Evolutionary conservation across 1,140 invertebrate genomes (phyloP), one percentile per base, ranked within the genome.

Genomic region (Stegodyphus mimosarum): DNA sequence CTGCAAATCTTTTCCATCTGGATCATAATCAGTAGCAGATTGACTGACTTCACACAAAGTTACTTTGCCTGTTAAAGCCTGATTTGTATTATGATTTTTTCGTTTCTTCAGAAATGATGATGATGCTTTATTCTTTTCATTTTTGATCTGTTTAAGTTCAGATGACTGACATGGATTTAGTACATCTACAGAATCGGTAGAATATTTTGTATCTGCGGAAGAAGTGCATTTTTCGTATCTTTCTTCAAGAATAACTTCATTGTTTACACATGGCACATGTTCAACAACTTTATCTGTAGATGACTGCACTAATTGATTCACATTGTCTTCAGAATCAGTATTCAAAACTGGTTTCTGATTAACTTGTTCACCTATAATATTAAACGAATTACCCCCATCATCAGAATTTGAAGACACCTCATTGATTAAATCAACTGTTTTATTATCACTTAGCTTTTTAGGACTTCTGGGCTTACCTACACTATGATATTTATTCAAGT

Each of bases 161-260:
- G 79, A 81, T 51, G 55, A 81, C 69, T 72, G 17, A 73, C 79
- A 81, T n/a, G 48, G 15, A 64, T 63, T 17, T 6, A 52, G 11
- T 15, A 6, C 11, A 11, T 77, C n/a, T 15, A 66, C 2, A 71
- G n/a, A 13, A 49, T 71, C 4, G 15, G 5, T 15, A 63, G 60
- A 33, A 33, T 33, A n/a, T 15, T 49, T 49, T 15, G 17, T 80
- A 33, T 80, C 78, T 52, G 18, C 67, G 55, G 78, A 80, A 33
- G 78, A 78, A 48, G 76, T 67, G 13, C 76, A 71, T 18, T 71
- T 60, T 71, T 49, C n/a, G 70, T 33, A 78, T 69, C 64, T 67
- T 18, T 51, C 48, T 50, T 53, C 64, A 33, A 33, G 33, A 33
- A 33, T 33, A 33, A 33, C 33, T 33, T 33, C 33, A 33, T 33